Conservation (phyloP, 2,797 vertebrate species). For the Malurus leucopterus region DNA sequence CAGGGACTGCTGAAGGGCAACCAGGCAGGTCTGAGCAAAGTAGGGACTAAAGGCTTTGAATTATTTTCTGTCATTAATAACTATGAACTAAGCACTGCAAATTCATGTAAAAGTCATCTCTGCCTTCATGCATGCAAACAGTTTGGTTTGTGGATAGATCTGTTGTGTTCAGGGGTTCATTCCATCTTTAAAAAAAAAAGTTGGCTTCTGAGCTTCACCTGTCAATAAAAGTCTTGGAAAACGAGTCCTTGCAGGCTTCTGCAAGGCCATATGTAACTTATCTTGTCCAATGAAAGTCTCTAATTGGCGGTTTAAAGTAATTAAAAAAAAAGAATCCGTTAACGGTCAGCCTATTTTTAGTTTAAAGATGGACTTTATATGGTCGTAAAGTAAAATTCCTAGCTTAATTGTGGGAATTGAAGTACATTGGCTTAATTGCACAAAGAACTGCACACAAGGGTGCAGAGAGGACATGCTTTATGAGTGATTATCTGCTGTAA, state of each 20-base stretch:
- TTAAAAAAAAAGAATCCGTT: not conserved
- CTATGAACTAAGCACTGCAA: not conserved
- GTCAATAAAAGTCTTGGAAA: conserved; percentile 8
- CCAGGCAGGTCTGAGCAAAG: not conserved
- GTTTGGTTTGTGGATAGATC: not conserved
- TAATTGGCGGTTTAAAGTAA: conserved; percentile 16
- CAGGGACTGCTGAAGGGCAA: not conserved
- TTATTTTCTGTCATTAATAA: conserved; percentile 24
- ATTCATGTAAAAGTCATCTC: not conserved
- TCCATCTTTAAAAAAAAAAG: not conserved
- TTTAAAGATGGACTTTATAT: conserved; percentile 22
- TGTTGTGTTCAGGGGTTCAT: not conserved
- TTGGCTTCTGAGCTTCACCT: not conserved
- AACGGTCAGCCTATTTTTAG: conserved; percentile 2
- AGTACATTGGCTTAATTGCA: not conserved
- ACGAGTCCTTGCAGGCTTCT: not conserved
- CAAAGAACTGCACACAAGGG: not conserved
- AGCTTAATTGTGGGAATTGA: not conserved
- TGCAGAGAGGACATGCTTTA: not conserved
- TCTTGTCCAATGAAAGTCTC: not conserved
- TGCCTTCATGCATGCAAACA: not conserved
- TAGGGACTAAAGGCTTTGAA: not conserved
- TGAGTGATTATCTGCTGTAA: not conserved
- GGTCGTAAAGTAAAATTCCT: conserved; percentile 29
- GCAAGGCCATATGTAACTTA: not conserved